phyloP scores from a whole-genome alignment of 1,140 invertebrate genomes.

The Gonioctena quinquepunctata region DNA sequence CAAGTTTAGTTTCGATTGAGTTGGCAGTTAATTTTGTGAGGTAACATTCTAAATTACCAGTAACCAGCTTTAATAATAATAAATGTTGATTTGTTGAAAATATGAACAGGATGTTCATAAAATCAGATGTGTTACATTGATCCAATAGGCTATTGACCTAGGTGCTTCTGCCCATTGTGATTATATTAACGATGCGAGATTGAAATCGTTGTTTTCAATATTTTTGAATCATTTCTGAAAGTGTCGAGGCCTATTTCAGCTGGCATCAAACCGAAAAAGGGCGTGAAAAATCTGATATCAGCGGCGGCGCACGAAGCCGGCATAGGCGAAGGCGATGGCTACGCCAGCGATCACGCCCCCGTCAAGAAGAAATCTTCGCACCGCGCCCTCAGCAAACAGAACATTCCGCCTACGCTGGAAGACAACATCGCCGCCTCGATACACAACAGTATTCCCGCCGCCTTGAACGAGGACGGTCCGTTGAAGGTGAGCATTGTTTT shows the following conservation, averaged over 20 bases:
- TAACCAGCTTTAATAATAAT: too few relatives aligned
- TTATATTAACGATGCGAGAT: too few relatives aligned
- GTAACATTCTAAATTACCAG: too few relatives aligned
- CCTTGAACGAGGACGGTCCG: conserved; percentile 56
- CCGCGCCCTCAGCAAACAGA: conserved; percentile 42
- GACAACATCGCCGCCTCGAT: conserved; percentile 60
- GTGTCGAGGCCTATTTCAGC: neutral
- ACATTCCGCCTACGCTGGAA: conserved; percentile 47
- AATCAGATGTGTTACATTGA: too few relatives aligned
- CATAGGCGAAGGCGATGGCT: conserved; percentile 51
- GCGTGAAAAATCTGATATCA: conserved; percentile 50
- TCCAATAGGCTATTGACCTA: too few relatives aligned
- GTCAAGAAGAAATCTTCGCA: conserved; percentile 30
- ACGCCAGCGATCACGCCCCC: conserved; percentile 27
- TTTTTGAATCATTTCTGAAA: neutral
- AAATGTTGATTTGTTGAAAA: too few relatives aligned
- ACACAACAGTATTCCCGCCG: conserved; percentile 52
- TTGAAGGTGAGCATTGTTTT: conserved; percentile 58
- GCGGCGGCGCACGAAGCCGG: conserved; percentile 60
- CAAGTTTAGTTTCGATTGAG: too few relatives aligned
- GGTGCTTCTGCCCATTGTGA: too few relatives aligned
- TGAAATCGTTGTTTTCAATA: too few relatives aligned
- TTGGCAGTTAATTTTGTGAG: too few relatives aligned
- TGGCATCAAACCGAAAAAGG: conserved; percentile 33
- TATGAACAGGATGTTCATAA: too few relatives aligned